These are phyloP conservation scores for Pterostichus madidus DNA, from an alignment of 2,888 invertebrate species.

Conservation along the genomic window DNA sequence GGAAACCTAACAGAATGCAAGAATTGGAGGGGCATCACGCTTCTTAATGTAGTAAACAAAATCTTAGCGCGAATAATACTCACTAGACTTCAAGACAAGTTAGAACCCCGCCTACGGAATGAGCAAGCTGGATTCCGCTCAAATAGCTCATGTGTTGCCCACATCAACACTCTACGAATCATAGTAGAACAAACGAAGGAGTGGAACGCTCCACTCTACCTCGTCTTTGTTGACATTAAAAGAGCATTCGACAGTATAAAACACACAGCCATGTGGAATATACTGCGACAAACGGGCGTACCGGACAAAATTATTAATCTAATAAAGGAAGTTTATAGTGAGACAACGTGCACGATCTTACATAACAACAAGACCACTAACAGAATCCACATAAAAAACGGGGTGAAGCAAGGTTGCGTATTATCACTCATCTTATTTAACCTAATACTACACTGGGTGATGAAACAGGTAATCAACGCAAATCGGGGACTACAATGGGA, in stretches of 20 bases:
- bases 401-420: background rate
- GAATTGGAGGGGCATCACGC: slow-evolving; percentile 56
- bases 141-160: slow-evolving; percentile 27
- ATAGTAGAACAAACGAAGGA: slow-evolving; percentile 44
- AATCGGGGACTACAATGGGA: background rate
- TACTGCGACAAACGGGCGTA: slow-evolving; percentile 5
- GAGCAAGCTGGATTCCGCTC: slow-evolving; percentile 47
- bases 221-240: slow-evolving; percentile 34
- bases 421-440: background rate
- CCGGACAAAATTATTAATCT: slow-evolving; percentile 15
- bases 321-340: slow-evolving; percentile 20
- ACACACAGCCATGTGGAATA: slow-evolving; percentile 38
- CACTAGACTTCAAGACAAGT: background rate
- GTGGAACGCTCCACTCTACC: slow-evolving; percentile 34
- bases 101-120: slow-evolving; percentile 16
- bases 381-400: background rate
- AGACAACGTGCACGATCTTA: background rate
- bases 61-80: slow-evolving; percentile 21
- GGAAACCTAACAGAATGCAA: slow-evolving; percentile 28
- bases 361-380: background rate
- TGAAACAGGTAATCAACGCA: background rate
- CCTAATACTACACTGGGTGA: background rate
- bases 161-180: slow-evolving; percentile 29
- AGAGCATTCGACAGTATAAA: slow-evolving; percentile 30
- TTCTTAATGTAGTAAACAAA: slow-evolving; percentile 40